Base-by-base conservation (phyloP, 2,888 invertebrate species). In the Lasius fuliginosus region DNA sequence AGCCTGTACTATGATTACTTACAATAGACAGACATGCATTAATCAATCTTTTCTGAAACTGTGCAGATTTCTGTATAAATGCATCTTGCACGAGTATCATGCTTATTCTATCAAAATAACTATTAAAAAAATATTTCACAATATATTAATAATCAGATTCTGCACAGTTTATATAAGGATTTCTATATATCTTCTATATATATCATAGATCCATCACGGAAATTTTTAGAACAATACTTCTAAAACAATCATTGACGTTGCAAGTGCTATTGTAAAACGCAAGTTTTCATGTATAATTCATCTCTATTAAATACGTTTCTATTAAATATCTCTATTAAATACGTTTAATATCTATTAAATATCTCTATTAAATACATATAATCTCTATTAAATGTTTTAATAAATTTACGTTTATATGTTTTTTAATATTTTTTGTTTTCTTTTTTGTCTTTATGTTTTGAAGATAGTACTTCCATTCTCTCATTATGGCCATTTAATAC, bases 1-100 rank as follows among this genome's bases (percentile, higher is more conserved):
- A 65, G 81, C 56, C 86, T 84, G 76, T 85, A 90, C 65, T n/a
- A 82, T 85, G 60, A 84, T 75, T 12, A 86, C 46, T 53, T 23
- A 75, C 30, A 27, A 40, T 71, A 62, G 8, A 62, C 30, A 68
- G 64, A 40, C 33, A 67, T 84, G 74, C 62, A 42, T 60, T 46
- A 64, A 56, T 27, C 1, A n/a, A 56, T 56, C 18, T 49, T 42
- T 60, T 68, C 11, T 23, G 18, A 76, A 76, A 67, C 27, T 67
- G 33, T 53, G 27, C 36, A 53, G 36, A 67, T 40, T 15, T 27
- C 12, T 18, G 27, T 30, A 68, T n/a, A 56, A 40, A 27, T 68
- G 27, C 8, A 56, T 27, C 4, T 46, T 12, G 12, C 5, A 77
- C 2, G 15, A 76, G 5, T 8, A 53, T 68, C 1, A 65, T 9